phyloP scores from a whole-genome alignment of 2,113 vertebrate species.

The Pipa parva region DNA sequence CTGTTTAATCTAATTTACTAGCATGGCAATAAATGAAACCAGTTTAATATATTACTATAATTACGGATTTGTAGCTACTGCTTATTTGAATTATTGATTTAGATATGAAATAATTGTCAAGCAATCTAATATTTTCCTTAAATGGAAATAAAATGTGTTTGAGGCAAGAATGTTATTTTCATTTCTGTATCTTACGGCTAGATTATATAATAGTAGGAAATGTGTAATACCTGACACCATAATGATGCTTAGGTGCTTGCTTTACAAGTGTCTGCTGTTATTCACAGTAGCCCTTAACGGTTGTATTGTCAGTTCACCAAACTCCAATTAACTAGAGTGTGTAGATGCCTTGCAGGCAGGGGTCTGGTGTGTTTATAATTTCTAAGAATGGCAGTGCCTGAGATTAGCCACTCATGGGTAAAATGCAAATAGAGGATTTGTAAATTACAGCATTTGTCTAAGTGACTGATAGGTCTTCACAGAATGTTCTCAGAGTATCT shows the following conservation, averaged over 20 bases:
- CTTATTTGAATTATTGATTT: too few species aligned
- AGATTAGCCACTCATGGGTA: slow-evolving; percentile 1
- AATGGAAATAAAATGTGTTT: too few species aligned
- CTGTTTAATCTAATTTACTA: too few species aligned
- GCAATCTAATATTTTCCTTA: too few species aligned
- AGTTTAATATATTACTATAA: too few species aligned
- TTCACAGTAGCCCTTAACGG: not conserved
- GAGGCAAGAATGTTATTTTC: too few species aligned
- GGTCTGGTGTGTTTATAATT: not conserved
- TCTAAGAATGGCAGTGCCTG: not conserved
- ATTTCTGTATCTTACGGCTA: too few species aligned
- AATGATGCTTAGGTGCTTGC: not conserved
- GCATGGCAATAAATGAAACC: too few species aligned
- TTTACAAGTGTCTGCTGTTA: not conserved
- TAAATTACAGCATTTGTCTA: slow-evolving; percentile 4
- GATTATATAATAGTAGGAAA: too few species aligned
- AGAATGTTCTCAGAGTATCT: not conserved
- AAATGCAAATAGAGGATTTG: slow-evolving; percentile 6
- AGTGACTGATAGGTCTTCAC: not conserved
- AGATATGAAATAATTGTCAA: too few species aligned
- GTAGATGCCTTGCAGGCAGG: slow-evolving; percentile 1
- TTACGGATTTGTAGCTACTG: too few species aligned
- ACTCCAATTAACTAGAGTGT: not conserved
- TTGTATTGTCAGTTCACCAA: not conserved
- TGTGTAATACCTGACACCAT: too few species aligned